Conservation (phyloP, 2,113 vertebrate species). For the Halcyon malimbica region DNA sequence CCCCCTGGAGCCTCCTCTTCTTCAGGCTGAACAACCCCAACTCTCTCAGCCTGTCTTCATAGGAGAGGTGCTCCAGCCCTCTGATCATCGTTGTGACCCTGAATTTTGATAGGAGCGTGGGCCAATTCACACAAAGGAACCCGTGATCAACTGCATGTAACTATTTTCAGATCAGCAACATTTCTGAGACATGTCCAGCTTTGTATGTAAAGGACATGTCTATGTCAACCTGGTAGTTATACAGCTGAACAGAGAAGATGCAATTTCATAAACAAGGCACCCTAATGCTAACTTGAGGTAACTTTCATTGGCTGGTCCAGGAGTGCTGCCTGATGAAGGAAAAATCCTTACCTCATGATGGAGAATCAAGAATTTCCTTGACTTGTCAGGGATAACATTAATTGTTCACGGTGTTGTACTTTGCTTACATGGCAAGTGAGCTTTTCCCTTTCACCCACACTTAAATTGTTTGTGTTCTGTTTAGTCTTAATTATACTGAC, state of each 20-base stretch:
- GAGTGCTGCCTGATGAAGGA: neutral
- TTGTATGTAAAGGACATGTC: neutral
- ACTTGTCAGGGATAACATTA: neutral
- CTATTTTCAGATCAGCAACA: neutral
- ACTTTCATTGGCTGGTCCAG: neutral
- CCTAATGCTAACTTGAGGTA: neutral
- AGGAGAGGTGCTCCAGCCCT: too few species aligned
- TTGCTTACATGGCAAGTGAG: neutral
- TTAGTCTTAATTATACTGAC: neutral
- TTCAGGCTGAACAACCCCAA: too few species aligned
- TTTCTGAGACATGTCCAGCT: neutral
- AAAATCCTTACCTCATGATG: rapidly evolving
- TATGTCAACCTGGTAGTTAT: neutral
- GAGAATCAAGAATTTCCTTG: neutral
- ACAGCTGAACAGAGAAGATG: neutral
- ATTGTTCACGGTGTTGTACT: neutral
- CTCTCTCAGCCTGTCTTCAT: too few species aligned
- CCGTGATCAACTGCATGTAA: neutral
- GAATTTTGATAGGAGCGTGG: too few species aligned
- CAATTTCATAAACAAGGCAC: neutral
- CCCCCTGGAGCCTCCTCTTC: too few species aligned
- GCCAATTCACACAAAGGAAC: neutral
- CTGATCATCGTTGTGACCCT: too few species aligned
- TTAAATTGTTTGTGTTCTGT: neutral
- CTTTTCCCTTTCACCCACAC: neutral